phyloP scores from a whole-genome alignment of 2,113 vertebrate species.

The Rallus limicola region DNA sequence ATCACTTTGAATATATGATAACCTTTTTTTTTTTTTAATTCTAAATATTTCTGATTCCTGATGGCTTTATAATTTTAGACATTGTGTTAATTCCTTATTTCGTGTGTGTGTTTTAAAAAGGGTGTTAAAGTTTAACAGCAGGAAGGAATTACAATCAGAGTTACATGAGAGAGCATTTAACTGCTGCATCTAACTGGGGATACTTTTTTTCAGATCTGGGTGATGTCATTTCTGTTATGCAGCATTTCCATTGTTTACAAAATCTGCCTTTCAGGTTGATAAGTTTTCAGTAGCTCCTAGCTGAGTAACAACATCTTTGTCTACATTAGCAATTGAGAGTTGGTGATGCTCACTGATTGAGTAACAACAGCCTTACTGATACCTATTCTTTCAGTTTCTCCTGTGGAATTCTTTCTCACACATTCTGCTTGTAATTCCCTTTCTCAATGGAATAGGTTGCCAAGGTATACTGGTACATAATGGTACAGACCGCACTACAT shows the following conservation, averaged over 20 bases:
- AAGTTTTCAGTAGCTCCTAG: not conserved
- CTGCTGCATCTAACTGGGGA: not conserved
- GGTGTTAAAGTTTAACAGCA: not conserved
- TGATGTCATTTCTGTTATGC: not conserved
- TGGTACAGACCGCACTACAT: fast-evolving
- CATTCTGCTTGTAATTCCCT: not conserved
- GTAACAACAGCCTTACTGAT: not conserved
- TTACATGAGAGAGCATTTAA: not conserved
- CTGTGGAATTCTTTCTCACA: not conserved
- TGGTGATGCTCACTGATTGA: not conserved
- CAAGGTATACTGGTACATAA: not conserved
- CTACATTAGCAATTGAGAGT: not conserved
- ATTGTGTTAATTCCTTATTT: not conserved
- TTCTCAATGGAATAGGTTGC: not conserved
- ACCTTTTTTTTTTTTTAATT: not conserved
- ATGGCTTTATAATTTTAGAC: not conserved
- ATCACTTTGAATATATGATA: not conserved
- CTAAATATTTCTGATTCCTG: not conserved
- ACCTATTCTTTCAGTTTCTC: not conserved
- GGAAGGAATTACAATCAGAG: not conserved
- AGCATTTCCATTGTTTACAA: not conserved
- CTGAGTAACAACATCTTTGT: not conserved
- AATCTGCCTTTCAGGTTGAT: not conserved
- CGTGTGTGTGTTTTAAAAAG: not conserved
- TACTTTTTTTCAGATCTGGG: not conserved